Conservation (phyloP, 2,888 invertebrate species). For the Ophioninae sp. region DNA sequence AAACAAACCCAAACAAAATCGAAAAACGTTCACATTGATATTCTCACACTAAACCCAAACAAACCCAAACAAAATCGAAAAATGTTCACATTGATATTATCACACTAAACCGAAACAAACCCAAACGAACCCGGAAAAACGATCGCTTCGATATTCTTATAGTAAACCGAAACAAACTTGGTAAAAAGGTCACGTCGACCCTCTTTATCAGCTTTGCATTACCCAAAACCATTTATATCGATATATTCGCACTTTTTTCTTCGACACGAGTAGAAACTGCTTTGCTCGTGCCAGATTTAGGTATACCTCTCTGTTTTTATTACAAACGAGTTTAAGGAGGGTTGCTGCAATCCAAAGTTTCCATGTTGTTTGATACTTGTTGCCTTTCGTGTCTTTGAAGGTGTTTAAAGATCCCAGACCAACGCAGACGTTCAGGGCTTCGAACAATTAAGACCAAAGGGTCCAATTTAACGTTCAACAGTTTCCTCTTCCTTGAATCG, state of each 20-base stretch:
- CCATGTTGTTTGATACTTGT: slow-evolving; percentile 74
- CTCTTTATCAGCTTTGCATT: background rate
- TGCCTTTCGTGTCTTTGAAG: slow-evolving; percentile 61
- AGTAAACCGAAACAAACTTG: no score
- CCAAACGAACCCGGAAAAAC: no score
- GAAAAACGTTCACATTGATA: no score
- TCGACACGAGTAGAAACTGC: background rate
- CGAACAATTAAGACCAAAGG: slow-evolving; percentile 36
- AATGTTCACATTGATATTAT: no score
- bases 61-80: no score
- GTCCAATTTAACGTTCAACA: slow-evolving; percentile 4
- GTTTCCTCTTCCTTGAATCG: background rate
- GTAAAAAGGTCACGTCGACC: no score
- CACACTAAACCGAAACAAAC: no score
- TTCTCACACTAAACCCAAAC: no score
- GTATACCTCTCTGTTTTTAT: background rate
- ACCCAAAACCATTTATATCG: background rate
- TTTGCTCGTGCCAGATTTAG: background rate
- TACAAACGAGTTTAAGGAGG: slow-evolving; percentile 73
- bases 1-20: no score
- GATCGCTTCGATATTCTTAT: no score
- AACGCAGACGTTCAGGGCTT: background rate
- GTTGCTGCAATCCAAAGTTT: slow-evolving; percentile 70
- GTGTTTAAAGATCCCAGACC: slow-evolving; percentile 11
- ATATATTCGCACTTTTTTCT: background rate